Percentiles rank a stretch among this genome's conserved stretches.
These are phyloP conservation scores for Aelia acuminata DNA, from an alignment of 2,888 invertebrate species.

Conservation along the genomic window DNA sequence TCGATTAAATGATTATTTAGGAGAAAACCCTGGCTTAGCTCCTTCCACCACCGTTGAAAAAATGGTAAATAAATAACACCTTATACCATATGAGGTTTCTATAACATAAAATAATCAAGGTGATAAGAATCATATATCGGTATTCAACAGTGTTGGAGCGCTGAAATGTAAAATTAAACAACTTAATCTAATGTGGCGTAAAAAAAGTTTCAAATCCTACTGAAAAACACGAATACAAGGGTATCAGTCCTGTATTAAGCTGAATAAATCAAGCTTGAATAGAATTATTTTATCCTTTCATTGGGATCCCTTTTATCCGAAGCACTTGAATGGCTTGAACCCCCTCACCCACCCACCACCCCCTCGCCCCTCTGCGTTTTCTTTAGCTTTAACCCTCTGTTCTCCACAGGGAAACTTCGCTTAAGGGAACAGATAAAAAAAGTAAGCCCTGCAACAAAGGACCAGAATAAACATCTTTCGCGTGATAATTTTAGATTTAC, in stretches of 20 bases:
- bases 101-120: too few relatives aligned
- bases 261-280: slow-evolving; percentile 44
- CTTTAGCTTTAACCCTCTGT: slow-evolving; percentile 28
- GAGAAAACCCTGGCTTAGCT: too few relatives aligned
- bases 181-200: neutral
- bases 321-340: slow-evolving; percentile 29
- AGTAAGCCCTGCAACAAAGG: slow-evolving; percentile 18
- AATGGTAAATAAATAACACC: too few relatives aligned
- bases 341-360: neutral
- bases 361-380: neutral
- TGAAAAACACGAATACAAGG: slow-evolving; percentile 24
- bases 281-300: slow-evolving; percentile 44
- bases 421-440: slow-evolving; percentile 30
- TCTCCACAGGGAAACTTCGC: neutral
- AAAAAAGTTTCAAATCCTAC: neutral
- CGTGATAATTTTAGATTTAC: slow-evolving; percentile 1
- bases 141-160: neutral
- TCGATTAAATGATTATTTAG: too few relatives aligned
- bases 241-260: slow-evolving; percentile 42
- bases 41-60: too few relatives aligned
- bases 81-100: too few relatives aligned
- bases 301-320: slow-evolving; percentile 15
- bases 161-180: neutral
- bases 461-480: neutral
- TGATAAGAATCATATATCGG: neutral